Conservation (phyloP, 2,888 invertebrate species). For the Drosophila quasianomalipes region DNA sequence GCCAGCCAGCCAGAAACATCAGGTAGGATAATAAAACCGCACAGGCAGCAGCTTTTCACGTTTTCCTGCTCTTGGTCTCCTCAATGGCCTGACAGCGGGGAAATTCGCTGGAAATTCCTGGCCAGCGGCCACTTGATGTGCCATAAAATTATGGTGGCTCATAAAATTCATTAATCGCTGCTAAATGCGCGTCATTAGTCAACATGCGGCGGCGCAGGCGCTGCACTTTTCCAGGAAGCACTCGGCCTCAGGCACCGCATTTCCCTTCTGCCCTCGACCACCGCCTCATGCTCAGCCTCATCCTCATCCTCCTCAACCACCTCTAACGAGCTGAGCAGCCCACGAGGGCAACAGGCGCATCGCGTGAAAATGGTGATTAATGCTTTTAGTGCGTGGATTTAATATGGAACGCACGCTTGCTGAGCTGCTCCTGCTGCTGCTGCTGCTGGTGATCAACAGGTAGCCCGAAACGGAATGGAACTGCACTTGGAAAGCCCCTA, state of each 20-base stretch:
- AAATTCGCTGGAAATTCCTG: slow-evolving; percentile 74
- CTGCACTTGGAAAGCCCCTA: slow-evolving; percentile 64
- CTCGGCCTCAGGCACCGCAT: slow-evolving; percentile 55
- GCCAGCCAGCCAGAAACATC: slow-evolving; percentile 5
- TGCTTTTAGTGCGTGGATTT: slow-evolving; percentile 74
- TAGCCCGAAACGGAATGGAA: slow-evolving; percentile 57
- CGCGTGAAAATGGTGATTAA: slow-evolving; percentile 81
- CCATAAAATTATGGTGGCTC: slow-evolving; percentile 80
- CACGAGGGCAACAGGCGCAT: slow-evolving; percentile 53
- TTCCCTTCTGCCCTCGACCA: slow-evolving; percentile 4
- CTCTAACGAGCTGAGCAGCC: slow-evolving; percentile 50
- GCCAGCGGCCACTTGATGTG: slow-evolving; percentile 65
- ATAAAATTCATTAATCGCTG: slow-evolving; percentile 80
- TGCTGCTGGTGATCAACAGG: slow-evolving; percentile 43
- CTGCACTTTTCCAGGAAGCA: slow-evolving; percentile 72
- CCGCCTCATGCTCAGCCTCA: neutral
- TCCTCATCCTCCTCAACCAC: slow-evolving; percentile 1
- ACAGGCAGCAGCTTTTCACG: slow-evolving; percentile 50
- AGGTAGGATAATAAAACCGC: slow-evolving; percentile 72
- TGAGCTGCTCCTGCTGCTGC: slow-evolving; percentile 18
- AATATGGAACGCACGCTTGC: slow-evolving; percentile 68
- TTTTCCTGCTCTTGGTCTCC: slow-evolving; percentile 17
- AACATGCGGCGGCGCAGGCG: slow-evolving; percentile 66
- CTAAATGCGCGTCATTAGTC: slow-evolving; percentile 81
- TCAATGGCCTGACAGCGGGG: slow-evolving; percentile 67